Evolutionary conservation across 2,797 vertebrate species (phyloP).

Genomic region (Crax fasciolata): DNA sequence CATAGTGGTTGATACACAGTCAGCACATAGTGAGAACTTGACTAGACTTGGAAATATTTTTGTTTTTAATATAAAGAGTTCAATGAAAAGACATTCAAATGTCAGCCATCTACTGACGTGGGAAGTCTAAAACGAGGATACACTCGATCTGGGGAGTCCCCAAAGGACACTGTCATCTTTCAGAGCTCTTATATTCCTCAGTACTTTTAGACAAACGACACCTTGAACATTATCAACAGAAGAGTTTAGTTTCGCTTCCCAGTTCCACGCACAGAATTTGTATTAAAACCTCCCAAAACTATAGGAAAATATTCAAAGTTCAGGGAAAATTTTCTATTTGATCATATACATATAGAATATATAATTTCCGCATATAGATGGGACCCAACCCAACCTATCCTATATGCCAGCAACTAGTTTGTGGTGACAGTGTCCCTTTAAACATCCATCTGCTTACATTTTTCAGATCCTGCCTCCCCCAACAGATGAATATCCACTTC

Average conservation of each 20-base stretch:
- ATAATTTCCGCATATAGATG: not conserved
- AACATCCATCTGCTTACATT: not conserved
- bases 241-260: not conserved
- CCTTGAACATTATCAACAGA: not conserved
- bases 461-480: not conserved
- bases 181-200: not conserved
- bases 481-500: conserved; percentile 14
- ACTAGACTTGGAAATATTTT: conserved; percentile 49
- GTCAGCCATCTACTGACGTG: not conserved
- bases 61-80: conserved; percentile 7
- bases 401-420: not conserved
- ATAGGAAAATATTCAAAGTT: not conserved
- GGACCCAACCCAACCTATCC: not conserved
- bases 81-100: conserved; percentile 25
- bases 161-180: not conserved
- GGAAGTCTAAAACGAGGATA: not conserved
- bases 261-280: not conserved
- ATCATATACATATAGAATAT: not conserved
- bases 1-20: conserved; percentile 73
- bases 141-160: not conserved
- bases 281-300: not conserved
- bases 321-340: not conserved
- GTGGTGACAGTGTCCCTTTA: not conserved
- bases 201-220: not conserved
- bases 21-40: conserved; percentile 73